A percentile compares a stretch with the other conserved stretches of the same genome.
Conservation (phyloP, 2,888 invertebrate genomes). For the Eupithecia insigniata region DNA sequence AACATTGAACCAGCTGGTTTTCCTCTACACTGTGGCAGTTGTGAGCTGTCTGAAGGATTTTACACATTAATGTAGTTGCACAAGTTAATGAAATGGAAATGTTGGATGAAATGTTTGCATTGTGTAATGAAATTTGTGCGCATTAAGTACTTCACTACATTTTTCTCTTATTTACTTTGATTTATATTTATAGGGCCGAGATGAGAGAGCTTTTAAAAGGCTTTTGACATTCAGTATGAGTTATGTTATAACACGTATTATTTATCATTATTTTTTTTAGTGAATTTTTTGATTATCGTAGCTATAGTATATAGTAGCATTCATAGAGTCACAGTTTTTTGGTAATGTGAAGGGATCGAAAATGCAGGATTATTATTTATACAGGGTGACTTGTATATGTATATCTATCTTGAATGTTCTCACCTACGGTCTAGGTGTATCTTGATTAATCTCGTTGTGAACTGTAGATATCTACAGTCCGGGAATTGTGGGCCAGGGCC, state of each 20-base stretch:
- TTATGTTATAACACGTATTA: not conserved
- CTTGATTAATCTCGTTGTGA: no score
- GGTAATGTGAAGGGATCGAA: not conserved
- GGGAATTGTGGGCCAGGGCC: not conserved
- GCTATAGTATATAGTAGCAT: no score
- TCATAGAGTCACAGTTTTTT: not conserved
- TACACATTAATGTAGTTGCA: slow-evolving; percentile 32
- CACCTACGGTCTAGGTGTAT: no score
- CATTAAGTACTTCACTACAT: not conserved
- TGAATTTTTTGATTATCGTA: not conserved
- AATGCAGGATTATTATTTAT: not conserved
- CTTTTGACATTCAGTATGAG: not conserved
- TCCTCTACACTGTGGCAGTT: slow-evolving; percentile 7
- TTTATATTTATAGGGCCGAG: not conserved
- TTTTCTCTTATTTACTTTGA: not conserved
- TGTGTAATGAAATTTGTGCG: not conserved
- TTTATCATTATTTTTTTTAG: not conserved
- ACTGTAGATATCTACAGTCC: not conserved
- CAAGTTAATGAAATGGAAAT: slow-evolving; percentile 23
- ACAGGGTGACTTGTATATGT: not conserved
- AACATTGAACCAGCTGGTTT: not conserved
- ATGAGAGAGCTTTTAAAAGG: not conserved
- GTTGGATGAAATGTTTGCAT: slow-evolving; percentile 13
- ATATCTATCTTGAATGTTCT: no score
- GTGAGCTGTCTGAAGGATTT: slow-evolving; percentile 20